A percentile compares a stretch with the other conserved stretches of the same genome.
Evolutionary conservation across 2,113 vertebrate species (phyloP).

Genomic region (Dryoscopus gambensis): DNA sequence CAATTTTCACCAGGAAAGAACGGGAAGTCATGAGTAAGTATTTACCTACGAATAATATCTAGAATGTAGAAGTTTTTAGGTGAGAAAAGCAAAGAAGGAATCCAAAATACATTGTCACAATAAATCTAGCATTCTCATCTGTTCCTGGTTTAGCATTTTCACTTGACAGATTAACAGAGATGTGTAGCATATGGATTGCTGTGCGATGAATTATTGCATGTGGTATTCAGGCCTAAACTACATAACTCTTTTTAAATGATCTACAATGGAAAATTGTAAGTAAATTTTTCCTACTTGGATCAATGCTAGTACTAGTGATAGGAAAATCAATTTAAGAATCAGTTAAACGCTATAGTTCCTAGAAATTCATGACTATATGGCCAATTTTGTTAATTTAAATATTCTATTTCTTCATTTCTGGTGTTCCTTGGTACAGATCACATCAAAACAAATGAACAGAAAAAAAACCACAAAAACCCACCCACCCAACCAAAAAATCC

Average conservation of each 20-base stretch:
- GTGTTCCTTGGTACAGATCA: background rate
- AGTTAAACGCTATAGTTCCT: background rate
- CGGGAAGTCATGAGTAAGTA: background rate
- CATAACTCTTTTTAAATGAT: slow-evolving; percentile 23
- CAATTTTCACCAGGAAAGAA: background rate
- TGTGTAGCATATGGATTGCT: slow-evolving; percentile 37
- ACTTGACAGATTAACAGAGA: slow-evolving; percentile 59
- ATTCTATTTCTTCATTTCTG: background rate
- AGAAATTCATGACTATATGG: background rate
- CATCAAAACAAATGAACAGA: background rate
- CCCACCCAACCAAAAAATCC: background rate
- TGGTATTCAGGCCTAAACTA: background rate
- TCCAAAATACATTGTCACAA: slow-evolving; percentile 19
- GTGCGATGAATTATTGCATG: slow-evolving; percentile 10
- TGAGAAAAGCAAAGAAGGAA: slow-evolving; percentile 8
- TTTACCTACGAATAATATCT: background rate
- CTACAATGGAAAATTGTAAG: slow-evolving; percentile 3
- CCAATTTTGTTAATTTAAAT: background rate
- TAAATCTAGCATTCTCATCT: slow-evolving; percentile 48
- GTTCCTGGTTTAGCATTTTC: slow-evolving; percentile 36
- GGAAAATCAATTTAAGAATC: background rate
- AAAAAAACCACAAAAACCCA: background rate
- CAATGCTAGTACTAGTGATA: background rate
- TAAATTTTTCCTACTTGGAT: background rate
- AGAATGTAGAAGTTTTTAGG: background rate